A percentile compares a stretch with the other conserved stretches of the same genome.
These are phyloP conservation scores for Drosophila asahinai DNA, from an alignment of 1,140 invertebrate species.

Conservation along the genomic window DNA sequence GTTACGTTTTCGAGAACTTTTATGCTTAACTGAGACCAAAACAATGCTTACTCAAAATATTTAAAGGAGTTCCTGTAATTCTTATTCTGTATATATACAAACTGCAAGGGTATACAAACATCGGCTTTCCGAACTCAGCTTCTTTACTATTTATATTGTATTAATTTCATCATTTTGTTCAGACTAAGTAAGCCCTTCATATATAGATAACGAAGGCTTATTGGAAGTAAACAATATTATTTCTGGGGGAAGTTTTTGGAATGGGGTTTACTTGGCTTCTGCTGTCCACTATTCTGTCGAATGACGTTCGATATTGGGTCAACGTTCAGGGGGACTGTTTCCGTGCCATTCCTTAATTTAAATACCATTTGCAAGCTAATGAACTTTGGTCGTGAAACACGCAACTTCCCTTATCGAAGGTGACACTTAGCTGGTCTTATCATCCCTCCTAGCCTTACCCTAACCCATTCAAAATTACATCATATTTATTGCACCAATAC, in stretches of 20 bases:
- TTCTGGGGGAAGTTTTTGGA: background rate
- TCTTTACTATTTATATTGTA: background rate
- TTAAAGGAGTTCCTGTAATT: too few relatives aligned
- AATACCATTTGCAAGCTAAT: constrained; percentile 18
- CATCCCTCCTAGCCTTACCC: background rate
- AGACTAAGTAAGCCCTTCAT: constrained; percentile 6
- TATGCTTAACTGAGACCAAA: too few relatives aligned
- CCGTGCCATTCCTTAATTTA: constrained; percentile 13
- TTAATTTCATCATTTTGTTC: constrained; percentile 31
- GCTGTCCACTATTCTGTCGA: background rate
- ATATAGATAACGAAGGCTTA: background rate
- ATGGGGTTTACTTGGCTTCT: background rate
- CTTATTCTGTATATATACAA: too few relatives aligned
- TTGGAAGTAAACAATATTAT: background rate
- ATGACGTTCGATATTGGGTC: constrained; percentile 1
- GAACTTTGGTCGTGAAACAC: constrained; percentile 29
- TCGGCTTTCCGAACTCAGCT: background rate
- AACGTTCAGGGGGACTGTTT: constrained; percentile 19
- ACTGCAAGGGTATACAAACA: background rate
- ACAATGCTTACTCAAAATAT: too few relatives aligned
- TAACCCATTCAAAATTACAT: constrained; percentile 12
- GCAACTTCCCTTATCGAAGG: constrained; percentile 27
- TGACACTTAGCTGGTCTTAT: constrained; percentile 21
- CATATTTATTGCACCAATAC: constrained; percentile 55
- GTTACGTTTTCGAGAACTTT: too few relatives aligned